Percentiles rank a stretch among this genome's conserved stretches.
Conservation (phyloP, 2,888 invertebrate species). For the Sesia bembeciformis region DNA sequence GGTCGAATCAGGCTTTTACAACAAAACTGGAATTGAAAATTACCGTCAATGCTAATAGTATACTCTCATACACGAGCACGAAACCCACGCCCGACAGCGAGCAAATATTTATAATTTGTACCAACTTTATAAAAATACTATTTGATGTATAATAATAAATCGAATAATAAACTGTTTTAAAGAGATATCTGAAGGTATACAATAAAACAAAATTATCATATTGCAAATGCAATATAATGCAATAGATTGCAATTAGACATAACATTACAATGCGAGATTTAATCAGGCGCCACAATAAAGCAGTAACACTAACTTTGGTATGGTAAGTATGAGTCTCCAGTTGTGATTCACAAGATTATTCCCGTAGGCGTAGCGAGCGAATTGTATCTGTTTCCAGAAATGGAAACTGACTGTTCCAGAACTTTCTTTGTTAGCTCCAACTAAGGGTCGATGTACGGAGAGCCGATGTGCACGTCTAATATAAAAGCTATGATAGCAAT, state of each 20-base stretch:
- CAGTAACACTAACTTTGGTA: conserved; percentile 20
- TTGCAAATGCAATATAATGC: too few species aligned
- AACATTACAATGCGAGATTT: background rate
- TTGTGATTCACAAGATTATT: conserved; percentile 51
- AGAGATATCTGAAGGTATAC: too few species aligned
- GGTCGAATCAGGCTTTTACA: conserved; percentile 6
- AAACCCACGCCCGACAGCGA: conserved; percentile 22
- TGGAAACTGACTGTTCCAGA: conserved; percentile 43
- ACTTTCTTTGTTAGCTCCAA: conserved; percentile 31
- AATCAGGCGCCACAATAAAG: conserved; percentile 2
- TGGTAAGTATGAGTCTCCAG: conserved; percentile 29
- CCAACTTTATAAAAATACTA: background rate
- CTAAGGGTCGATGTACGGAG: conserved; percentile 7
- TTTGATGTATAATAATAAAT: background rate
- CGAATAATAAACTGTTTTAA: too few species aligned
- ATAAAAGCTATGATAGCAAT: background rate
- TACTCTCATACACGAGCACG: conserved; percentile 15
- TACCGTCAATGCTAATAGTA: background rate
- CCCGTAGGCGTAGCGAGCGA: conserved; percentile 42
- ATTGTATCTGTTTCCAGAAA: conserved; percentile 47
- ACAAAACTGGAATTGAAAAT: background rate
- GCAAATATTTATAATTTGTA: conserved; percentile 20
- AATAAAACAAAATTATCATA: too few species aligned
- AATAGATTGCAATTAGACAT: too few species aligned
- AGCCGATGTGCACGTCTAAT: background rate